Percentiles rank a stretch among this genome's conserved stretches.
These are phyloP conservation scores for Rhamphomyia laevipes DNA, from an alignment of 2,888 invertebrate species.

Conservation along the genomic window DNA sequence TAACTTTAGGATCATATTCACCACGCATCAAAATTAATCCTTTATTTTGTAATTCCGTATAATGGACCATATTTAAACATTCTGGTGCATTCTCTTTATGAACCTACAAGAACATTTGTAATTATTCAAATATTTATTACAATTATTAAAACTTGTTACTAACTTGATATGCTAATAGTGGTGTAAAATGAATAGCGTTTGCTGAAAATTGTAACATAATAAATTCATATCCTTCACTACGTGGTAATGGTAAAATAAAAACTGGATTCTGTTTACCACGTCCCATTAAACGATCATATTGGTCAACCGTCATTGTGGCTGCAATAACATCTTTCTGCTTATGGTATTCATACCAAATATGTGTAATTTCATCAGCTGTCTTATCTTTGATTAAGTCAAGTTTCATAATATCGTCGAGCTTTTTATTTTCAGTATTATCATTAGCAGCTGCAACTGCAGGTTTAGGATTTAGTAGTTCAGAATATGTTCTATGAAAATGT, in stretches of 20 bases:
- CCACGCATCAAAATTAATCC: constrained; percentile 74
- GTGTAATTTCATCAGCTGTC: constrained; percentile 53
- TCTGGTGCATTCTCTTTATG: constrained; percentile 84
- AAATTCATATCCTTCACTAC: constrained; percentile 77
- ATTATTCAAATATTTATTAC: not conserved
- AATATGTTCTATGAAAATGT: constrained; percentile 42
- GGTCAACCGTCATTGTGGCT: constrained; percentile 52
- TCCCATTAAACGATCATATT: constrained; percentile 47
- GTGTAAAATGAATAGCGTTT: constrained; percentile 70
- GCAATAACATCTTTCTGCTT: constrained; percentile 63
- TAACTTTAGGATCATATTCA: constrained; percentile 68
- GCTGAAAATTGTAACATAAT: constrained; percentile 63
- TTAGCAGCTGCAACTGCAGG: constrained; percentile 23
- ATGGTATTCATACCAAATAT: constrained; percentile 74
- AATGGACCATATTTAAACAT: constrained; percentile 69
- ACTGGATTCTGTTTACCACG: constrained; percentile 50
- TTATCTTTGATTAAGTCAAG: constrained; percentile 61
- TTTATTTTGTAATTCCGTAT: constrained; percentile 60
- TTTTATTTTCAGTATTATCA: constrained; percentile 38
- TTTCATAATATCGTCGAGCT: constrained; percentile 62
- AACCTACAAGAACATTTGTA: constrained; percentile 38
- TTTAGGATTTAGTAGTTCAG: constrained; percentile 53
- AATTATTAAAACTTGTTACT: not conserved
- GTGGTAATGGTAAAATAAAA: constrained; percentile 70
- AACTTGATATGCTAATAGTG: constrained; percentile 72